Base-by-base conservation (phyloP, 2,888 invertebrate species). In the Hipparchia sbordonii region DNA sequence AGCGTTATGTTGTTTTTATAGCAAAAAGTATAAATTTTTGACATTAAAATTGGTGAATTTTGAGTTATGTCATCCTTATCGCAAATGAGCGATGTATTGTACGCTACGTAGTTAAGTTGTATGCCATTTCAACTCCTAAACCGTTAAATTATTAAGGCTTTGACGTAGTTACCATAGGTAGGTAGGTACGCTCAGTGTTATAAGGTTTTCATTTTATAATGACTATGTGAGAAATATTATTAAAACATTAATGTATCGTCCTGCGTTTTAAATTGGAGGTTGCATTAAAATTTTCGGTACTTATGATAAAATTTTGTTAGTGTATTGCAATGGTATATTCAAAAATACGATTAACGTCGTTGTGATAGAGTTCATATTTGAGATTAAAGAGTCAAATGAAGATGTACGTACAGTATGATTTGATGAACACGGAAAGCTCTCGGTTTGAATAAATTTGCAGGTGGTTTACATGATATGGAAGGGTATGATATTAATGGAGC, bases 391-490 rank as follows among this genome's bases (percentile, higher is more conserved):
- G 51, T 6, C 71, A 79, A 81, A 84, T 83, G 80, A 81, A 85
- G 88, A 85, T 79, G 80, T 83, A 82, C 79, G 74, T 80, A 81
- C 23, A 63, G 86, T 87, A 87, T 88, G 84, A 89, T 88, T 89
- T 88, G 88, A 89, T 82, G 86, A 88, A 88, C 83, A 80, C 82
- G 84, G 84, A 85, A 87, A 83, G 88, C 87, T 88, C 72, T 72
- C 87, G 87, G 87, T 85, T 86, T 88, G 89, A 90, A 91, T 91
- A 89, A 87, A 90, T 91, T 91, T 91, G 87, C 89, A 89, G 89
- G 85, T 87, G 87, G 85, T 87, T 87, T 85, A 85, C 88, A 84
- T 82, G 86, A 83, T 86, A 87, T 84, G 84, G 87, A 84, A 83
- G 86, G 84, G 86, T 81, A 86, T 85, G 86, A 85, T 87, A 85